These are phyloP conservation scores for Lutjanus argentimaculatus DNA, from an alignment of 2,797 vertebrate species.

Conservation along the genomic window DNA sequence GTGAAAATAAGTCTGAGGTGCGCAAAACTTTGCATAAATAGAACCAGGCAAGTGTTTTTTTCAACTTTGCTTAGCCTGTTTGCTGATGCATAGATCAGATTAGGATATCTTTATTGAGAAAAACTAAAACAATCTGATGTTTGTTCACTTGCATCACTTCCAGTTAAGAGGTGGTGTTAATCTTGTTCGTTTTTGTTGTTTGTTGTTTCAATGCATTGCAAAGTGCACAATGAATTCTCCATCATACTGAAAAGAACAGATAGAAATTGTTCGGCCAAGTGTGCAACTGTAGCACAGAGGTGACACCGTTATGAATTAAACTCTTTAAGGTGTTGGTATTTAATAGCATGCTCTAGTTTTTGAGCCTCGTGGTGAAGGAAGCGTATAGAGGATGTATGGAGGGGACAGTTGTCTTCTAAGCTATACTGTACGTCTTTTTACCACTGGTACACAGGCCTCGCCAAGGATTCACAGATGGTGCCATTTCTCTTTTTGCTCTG, in stretches of 20 bases:
- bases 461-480: constrained; percentile 72
- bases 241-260: too few relatives aligned
- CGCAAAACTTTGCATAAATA: too few relatives aligned
- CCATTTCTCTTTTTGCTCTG: constrained; percentile 46
- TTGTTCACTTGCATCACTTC: too few relatives aligned
- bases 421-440: constrained; percentile 19
- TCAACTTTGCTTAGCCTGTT: too few relatives aligned
- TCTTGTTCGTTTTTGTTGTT: too few relatives aligned
- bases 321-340: too few relatives aligned
- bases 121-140: too few relatives aligned
- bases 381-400: constrained; percentile 9
- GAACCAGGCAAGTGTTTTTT: too few relatives aligned
- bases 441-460: constrained; percentile 10
- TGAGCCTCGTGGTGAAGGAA: neutral
- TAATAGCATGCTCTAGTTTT: neutral
- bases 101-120: too few relatives aligned
- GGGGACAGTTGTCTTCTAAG: constrained; percentile 2
- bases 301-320: neutral
- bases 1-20: too few relatives aligned
- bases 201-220: neutral
- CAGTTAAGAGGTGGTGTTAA: too few relatives aligned
- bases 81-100: too few relatives aligned
- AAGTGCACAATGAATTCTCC: constrained; percentile 11
- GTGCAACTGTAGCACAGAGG: neutral
- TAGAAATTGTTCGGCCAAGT: neutral